A percentile compares a stretch with the other conserved stretches of the same genome.
Evolutionary conservation across 2,797 vertebrate genomes (phyloP).

Genomic region (Pangasius macronema): DNA sequence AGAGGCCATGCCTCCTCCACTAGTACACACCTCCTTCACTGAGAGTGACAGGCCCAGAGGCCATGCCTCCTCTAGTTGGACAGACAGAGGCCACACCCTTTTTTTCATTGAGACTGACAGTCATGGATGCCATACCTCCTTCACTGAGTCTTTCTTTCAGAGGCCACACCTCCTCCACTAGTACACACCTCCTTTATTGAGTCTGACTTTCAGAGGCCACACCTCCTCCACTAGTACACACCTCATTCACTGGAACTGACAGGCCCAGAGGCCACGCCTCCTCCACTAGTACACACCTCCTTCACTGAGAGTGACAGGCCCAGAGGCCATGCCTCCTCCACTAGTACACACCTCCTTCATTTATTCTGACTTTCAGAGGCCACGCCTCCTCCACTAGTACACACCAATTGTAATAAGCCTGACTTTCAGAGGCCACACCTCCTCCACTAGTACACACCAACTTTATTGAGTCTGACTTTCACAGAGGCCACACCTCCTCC

Average conservation of each 20-base stretch:
- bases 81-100: not conserved
- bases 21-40: too few species aligned
- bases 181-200: not conserved
- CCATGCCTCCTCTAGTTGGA: not conserved
- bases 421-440: too few species aligned
- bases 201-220: not conserved
- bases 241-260: not conserved
- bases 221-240: not conserved
- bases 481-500: not conserved
- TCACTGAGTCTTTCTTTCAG: not conserved
- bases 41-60: not conserved
- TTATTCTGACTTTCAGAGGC: not conserved
- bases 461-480: too few species aligned
- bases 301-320: too few species aligned
- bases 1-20: not conserved
- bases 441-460: too few species aligned
- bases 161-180: too few species aligned
- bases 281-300: not conserved
- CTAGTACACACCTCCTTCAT: not conserved
- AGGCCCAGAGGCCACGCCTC: not conserved
- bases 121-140: not conserved
- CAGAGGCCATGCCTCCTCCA: not conserved
- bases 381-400: too few species aligned
- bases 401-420: too few species aligned
- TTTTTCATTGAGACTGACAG: too few species aligned